Percentiles rank a stretch among this genome's conserved stretches.
Conservation (phyloP, 2,888 invertebrate genomes). For the Pammene aurita region DNA sequence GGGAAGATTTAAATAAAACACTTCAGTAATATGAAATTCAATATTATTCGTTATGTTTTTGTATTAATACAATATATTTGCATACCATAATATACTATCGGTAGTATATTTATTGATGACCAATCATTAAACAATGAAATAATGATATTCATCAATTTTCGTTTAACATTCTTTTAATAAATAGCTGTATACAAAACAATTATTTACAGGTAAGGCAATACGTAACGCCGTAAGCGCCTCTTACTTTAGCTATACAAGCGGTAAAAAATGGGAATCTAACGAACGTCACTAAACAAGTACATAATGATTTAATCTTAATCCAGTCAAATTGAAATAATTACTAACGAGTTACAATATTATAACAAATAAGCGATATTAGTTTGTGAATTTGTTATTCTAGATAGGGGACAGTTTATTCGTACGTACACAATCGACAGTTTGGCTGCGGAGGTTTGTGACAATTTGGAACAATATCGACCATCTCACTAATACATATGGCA, state of each 20-base stretch:
- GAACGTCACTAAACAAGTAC: conserved; percentile 70
- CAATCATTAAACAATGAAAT: conserved; percentile 82
- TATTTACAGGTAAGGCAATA: conserved; percentile 84
- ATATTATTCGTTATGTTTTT: conserved; percentile 83
- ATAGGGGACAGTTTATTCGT: conserved; percentile 56
- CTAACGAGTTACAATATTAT: conserved; percentile 76
- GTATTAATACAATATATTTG: conserved; percentile 83
- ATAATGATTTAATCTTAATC: conserved; percentile 69
- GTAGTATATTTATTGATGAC: conserved; percentile 81
- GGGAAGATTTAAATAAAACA: conserved; percentile 62
- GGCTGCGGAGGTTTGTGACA: conserved; percentile 62
- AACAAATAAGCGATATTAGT: conserved; percentile 81
- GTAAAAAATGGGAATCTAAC: conserved; percentile 76
- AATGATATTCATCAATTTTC: conserved; percentile 80
- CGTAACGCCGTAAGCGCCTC: conserved; percentile 79
- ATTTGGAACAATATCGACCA: conserved; percentile 71
- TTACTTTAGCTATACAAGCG: conserved; percentile 82
- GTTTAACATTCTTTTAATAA: conserved; percentile 83
- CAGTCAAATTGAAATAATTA: conserved; percentile 78
- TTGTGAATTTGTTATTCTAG: conserved; percentile 78
- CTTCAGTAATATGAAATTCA: conserved; percentile 80
- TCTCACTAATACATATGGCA: conserved; percentile 82
- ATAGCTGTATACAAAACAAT: conserved; percentile 85
- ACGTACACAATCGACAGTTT: conserved; percentile 56
- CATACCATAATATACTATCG: conserved; percentile 82